Evolutionary conservation across 1,140 invertebrate genomes (phyloP).

Genomic region (Drosophila bocki): DNA sequence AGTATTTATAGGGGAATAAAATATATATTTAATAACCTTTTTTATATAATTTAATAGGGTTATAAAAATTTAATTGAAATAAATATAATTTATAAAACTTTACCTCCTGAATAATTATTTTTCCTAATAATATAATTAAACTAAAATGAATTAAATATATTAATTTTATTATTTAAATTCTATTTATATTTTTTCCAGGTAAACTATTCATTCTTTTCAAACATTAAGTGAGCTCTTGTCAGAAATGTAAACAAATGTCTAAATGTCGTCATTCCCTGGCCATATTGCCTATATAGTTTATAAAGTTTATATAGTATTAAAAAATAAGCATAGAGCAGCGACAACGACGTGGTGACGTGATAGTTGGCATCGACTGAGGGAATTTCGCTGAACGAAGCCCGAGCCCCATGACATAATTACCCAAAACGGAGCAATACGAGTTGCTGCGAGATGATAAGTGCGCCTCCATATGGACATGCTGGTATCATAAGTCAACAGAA

Average conservation of each 20-base stretch:
- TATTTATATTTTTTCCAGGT: background rate
- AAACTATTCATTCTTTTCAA: no score
- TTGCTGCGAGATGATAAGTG: slow-evolving; percentile 27
- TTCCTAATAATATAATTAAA: background rate
- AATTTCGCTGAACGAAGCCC: slow-evolving; percentile 1
- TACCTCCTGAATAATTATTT: background rate
- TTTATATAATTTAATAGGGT: no score
- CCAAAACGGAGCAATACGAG: slow-evolving; percentile 35
- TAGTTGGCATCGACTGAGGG: slow-evolving; percentile 27
- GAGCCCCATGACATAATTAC: slow-evolving; percentile 44
- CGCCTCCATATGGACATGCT: slow-evolving; percentile 26
- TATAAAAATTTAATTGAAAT: background rate
- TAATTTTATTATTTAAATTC: background rate
- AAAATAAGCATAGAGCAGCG: slow-evolving; percentile 5
- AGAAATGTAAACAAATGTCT: slow-evolving; percentile 29
- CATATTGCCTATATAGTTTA: slow-evolving; percentile 15
- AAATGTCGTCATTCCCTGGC: slow-evolving; percentile 34
- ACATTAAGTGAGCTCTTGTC: background rate
- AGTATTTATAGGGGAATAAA: background rate
- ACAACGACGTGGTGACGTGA: slow-evolving; percentile 33
- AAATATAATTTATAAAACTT: background rate
- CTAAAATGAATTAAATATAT: background rate
- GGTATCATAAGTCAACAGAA: background rate
- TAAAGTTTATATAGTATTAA: slow-evolving; percentile 5
- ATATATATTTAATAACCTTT: background rate